Evolutionary conservation across 2,797 vertebrate species (phyloP).

Genomic region (Linurgus olivaceus): DNA sequence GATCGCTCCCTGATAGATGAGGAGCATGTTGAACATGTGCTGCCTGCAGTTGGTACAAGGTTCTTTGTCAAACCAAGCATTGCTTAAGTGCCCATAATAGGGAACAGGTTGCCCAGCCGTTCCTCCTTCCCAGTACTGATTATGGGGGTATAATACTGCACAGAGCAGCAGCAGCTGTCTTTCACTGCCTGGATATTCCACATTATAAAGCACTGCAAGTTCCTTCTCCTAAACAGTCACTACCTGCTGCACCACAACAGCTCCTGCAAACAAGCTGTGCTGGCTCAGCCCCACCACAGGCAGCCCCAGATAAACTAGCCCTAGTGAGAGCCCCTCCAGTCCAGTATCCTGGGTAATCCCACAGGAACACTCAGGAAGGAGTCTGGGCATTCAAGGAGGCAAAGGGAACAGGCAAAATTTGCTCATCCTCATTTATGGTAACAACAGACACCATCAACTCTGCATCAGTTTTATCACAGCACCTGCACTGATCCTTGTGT

Average conservation of each 20-base stretch:
- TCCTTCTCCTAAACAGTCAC: not conserved
- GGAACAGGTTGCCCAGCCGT: constrained; percentile 31
- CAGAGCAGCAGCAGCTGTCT: constrained; percentile 31
- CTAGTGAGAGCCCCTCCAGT: accelerated
- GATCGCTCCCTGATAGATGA: not conserved
- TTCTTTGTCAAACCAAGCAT: constrained; percentile 25
- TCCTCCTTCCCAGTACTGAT: constrained; percentile 29
- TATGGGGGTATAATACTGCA: not conserved
- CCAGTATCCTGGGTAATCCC: not conserved
- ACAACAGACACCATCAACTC: accelerated
- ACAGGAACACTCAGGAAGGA: not conserved
- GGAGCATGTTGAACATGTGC: constrained; percentile 15
- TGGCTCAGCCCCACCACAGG: not conserved
- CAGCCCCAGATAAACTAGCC: not conserved
- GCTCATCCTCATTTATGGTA: not conserved
- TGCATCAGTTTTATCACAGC: not conserved
- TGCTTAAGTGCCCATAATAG: constrained; percentile 38
- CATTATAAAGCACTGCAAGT: constrained; percentile 20
- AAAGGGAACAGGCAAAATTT: not conserved
- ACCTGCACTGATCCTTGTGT: accelerated
- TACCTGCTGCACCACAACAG: not conserved
- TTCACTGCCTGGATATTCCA: not conserved
- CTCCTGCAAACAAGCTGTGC: not conserved
- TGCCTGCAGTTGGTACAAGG: constrained; percentile 13
- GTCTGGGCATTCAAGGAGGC: not conserved